A percentile compares a stretch with the other conserved stretches of the same genome.
phyloP scores from a whole-genome alignment of 53 echinoderm and acorn worm genomes.

The Echinarachnius parma region DNA sequence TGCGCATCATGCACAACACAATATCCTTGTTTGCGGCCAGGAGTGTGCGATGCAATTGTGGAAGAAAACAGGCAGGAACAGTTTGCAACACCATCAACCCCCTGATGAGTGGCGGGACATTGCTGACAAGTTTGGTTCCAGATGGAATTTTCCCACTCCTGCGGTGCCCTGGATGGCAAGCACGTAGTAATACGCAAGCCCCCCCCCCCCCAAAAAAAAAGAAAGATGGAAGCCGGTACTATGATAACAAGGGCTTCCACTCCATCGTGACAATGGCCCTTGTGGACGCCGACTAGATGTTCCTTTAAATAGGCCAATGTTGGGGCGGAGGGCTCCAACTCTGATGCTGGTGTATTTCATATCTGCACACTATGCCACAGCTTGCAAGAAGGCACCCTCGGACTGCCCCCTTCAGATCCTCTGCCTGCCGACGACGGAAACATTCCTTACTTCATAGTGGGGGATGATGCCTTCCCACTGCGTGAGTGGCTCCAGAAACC shows the following conservation, averaged over 20 bases:
- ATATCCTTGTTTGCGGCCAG: not conserved
- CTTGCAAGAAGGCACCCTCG: not conserved
- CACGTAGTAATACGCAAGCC: constrained; percentile 1
- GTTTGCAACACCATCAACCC: not conserved
- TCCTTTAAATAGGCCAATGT: not conserved
- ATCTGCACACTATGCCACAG: not conserved
- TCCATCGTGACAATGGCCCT: not conserved
- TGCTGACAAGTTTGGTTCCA: not conserved
- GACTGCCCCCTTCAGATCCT: not conserved
- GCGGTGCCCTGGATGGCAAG: constrained; percentile 29
- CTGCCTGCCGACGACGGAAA: not conserved
- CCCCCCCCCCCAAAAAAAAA: too few relatives aligned
- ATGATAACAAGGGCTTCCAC: not conserved
- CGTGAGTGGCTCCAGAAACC: not conserved
- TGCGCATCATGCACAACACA: not conserved
- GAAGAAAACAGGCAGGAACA: not conserved
- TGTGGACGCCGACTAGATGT: not conserved
- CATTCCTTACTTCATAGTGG: not conserved
- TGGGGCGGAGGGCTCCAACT: not conserved
- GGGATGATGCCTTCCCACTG: not conserved
- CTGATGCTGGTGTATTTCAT: not conserved
- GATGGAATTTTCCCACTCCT: constrained; percentile 23
- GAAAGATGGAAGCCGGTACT: not conserved
- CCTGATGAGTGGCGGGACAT: not conserved
- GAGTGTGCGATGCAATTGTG: not conserved